Percentiles rank a stretch among this genome's conserved stretches.
These are phyloP conservation scores for Ceyx cyanopectus DNA, from an alignment of 2,113 vertebrate genomes.

Conservation along the genomic window DNA sequence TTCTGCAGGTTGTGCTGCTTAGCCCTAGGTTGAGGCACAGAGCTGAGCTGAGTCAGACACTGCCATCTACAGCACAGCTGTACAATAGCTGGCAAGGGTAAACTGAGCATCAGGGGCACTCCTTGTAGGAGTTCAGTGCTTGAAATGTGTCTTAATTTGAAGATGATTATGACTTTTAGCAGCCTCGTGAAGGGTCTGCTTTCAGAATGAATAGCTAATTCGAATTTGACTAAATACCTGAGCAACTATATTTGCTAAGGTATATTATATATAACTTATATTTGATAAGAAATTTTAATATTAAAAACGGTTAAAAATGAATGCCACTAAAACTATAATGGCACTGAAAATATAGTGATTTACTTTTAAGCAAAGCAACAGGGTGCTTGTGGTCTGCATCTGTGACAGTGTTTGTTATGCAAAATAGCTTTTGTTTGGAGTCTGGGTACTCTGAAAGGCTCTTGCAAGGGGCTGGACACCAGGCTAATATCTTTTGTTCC, in stretches of 20 bases:
- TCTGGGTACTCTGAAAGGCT: background rate
- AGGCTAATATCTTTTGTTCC: background rate
- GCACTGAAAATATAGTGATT: background rate
- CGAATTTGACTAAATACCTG: background rate
- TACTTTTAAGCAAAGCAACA: background rate
- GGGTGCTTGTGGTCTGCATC: background rate
- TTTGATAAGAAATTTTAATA: background rate
- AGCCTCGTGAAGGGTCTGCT: background rate
- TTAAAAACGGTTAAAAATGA: background rate
- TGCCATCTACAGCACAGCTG: slow-evolving; percentile 20
- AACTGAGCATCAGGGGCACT: background rate
- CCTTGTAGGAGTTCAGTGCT: background rate
- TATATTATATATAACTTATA: no score
- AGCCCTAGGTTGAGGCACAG: background rate
- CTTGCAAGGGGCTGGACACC: background rate
- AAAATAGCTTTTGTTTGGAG: background rate
- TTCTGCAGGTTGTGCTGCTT: background rate
- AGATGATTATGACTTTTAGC: background rate
- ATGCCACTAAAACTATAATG: no score
- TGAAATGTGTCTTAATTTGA: background rate
- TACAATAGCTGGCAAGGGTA: background rate
- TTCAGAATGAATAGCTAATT: background rate
- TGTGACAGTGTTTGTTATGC: background rate
- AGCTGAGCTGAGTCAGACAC: background rate
- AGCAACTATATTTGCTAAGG: background rate